These are phyloP conservation scores for Athripsodes cinereus DNA, from an alignment of 2,888 invertebrate species.

Conservation along the genomic window DNA sequence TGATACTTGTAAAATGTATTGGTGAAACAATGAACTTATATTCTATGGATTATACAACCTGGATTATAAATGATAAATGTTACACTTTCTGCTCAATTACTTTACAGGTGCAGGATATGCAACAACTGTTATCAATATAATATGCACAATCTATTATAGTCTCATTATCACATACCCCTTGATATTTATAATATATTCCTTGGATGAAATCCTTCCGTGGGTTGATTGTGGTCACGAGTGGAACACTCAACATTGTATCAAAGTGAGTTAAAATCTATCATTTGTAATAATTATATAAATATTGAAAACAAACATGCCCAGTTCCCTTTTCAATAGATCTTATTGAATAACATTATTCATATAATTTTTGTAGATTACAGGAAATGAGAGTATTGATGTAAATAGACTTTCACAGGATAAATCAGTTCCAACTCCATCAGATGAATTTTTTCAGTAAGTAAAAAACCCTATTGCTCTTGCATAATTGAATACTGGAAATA, in stretches of 20 bases:
- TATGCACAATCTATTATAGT: constrained; percentile 79
- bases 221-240: constrained; percentile 69
- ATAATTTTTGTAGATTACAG: constrained; percentile 37
- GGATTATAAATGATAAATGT: no score
- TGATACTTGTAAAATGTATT: no score
- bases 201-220: constrained; percentile 67
- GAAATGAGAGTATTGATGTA: constrained; percentile 34
- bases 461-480: neutral
- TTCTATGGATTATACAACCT: no score
- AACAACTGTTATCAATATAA: constrained; percentile 70
- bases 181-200: constrained; percentile 69
- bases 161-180: constrained; percentile 81
- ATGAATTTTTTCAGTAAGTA: constrained; percentile 79
- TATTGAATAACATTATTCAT: no score
- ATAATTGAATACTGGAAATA: no score
- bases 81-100: no score
- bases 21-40: no score
- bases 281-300: no score
- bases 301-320: no score
- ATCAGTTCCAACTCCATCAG: constrained; percentile 61
- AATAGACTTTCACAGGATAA: constrained; percentile 35
- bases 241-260: constrained; percentile 72
- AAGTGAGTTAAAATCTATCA: constrained; percentile 39
- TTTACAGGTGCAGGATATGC: constrained; percentile 78
- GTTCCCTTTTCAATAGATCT: no score